Base-by-base conservation (phyloP, 1,140 invertebrate genomes). In the Coptotermes formosanus region DNA sequence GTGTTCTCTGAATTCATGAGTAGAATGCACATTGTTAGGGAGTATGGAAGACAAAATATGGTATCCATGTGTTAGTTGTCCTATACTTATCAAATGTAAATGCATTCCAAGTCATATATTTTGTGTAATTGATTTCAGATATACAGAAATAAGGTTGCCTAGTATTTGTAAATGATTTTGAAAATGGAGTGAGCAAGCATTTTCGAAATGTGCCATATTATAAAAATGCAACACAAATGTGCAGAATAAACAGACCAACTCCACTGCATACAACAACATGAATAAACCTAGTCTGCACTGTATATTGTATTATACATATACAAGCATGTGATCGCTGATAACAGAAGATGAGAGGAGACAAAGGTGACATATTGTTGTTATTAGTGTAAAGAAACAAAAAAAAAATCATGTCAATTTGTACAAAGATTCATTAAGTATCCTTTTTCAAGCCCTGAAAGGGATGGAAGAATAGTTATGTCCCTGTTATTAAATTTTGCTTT, bases 261-360 rank as follows among this genome's bases (percentile, higher is more conserved):
- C n/a, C 30, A 86, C 81, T 52, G 81, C 4, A 55, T 48, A 38
- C 43, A 82, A 38, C 30, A 64, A 44, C 48, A 55, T 55, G 48
- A 84, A 84, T 44, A 84, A 84, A 84, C 48, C 85, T 86, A 86
- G 85, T 86, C 85, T 86, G 85, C 85, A 86, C 85, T 86, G 44
- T 52, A 82, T 84, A 55, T 84, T n/a, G 48, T 86, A 82, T 86
- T 86, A 86, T 86, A 86, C 48, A 82, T 55, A 86, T 82, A 52
- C 82, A 86, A 82, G 38, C 55, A 86, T n/a, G 30, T 48, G 44
- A 48, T 75, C 52, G 19, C 52, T 19, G 19, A 16, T 55, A 21
- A 86, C 82, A 25, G 52, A 84, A 44, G 25, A 84, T 84, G 83
- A 48, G 43, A 83, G 83, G 45, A 45, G n/a, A 52, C 45, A 84